Percentiles rank a stretch among this genome's conserved stretches.
phyloP scores from a whole-genome alignment of 1,140 invertebrate genomes.

The Magallana gigas region DNA sequence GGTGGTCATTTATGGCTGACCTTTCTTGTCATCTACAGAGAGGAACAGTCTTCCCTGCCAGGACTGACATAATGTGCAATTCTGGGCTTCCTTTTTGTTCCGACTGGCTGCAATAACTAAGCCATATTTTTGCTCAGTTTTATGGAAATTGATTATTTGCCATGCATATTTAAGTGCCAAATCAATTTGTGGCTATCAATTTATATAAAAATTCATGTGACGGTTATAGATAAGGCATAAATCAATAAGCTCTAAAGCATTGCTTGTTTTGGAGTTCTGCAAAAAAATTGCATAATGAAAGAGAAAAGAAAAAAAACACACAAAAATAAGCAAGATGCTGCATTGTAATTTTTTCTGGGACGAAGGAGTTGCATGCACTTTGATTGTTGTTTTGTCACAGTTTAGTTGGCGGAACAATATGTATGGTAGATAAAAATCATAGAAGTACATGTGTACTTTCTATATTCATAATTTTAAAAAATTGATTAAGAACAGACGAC shows the following conservation, averaged over 20 bases:
- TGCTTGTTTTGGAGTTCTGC: too few relatives aligned
- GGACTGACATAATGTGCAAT: conserved; percentile 11
- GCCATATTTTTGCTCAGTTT: conserved; percentile 4
- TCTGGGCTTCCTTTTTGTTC: neutral
- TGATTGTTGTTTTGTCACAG: too few relatives aligned
- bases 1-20: conserved; percentile 10
- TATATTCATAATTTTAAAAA: too few relatives aligned
- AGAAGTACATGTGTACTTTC: too few relatives aligned
- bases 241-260: conserved; percentile 1
- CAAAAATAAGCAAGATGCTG: too few relatives aligned
- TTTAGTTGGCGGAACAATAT: too few relatives aligned
- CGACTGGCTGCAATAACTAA: conserved; percentile 22
- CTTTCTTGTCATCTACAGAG: neutral
- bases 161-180: conserved; percentile 36
- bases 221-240: conserved; percentile 27
- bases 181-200: conserved; percentile 38
- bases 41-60: neutral
- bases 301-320: too few relatives aligned
- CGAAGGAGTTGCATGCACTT: too few relatives aligned
- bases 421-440: too few relatives aligned
- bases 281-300: too few relatives aligned
- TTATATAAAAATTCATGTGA: conserved; percentile 35
- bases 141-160: conserved; percentile 36
- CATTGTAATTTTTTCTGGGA: too few relatives aligned
- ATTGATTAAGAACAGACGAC: too few relatives aligned